Evolutionary conservation across 2,888 invertebrate species (phyloP).

Genomic region (Amorpha juglandis): DNA sequence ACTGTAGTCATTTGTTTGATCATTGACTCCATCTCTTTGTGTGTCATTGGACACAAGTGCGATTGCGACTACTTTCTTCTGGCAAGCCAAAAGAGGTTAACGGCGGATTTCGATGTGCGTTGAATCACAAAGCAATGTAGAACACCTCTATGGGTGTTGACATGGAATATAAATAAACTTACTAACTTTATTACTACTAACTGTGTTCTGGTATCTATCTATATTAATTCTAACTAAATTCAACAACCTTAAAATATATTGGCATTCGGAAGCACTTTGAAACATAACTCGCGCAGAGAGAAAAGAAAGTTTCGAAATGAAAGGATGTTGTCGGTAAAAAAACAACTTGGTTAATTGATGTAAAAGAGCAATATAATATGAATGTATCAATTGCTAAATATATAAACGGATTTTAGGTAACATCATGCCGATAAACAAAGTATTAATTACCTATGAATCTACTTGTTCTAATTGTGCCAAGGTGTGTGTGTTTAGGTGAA

Average conservation of each 20-base stretch:
- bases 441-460: not conserved
- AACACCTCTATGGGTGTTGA: slow-evolving; percentile 48
- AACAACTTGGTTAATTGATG: not conserved
- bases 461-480: not conserved
- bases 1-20: slow-evolving; percentile 21
- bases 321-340: slow-evolving; percentile 13
- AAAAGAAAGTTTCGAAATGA: slow-evolving; percentile 17
- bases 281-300: not conserved
- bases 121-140: slow-evolving; percentile 66
- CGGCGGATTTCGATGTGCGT: slow-evolving; percentile 68
- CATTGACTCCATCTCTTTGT: slow-evolving; percentile 13
- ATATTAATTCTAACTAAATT: not conserved
- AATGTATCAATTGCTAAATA: no score
- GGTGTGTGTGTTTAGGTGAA: not conserved
- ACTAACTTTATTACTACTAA: slow-evolving; percentile 36
- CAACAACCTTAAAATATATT: not conserved
- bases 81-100: slow-evolving; percentile 75
- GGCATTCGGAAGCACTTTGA: not conserved
- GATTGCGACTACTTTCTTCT: slow-evolving; percentile 72
- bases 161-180: slow-evolving; percentile 61
- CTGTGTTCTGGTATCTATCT: not conserved
- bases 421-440: not conserved
- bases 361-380: not conserved
- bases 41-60: slow-evolving; percentile 28
- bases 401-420: no score